Evolutionary conservation across 2,888 invertebrate species (phyloP).

Genomic region (Temnothorax ravouxi): DNA sequence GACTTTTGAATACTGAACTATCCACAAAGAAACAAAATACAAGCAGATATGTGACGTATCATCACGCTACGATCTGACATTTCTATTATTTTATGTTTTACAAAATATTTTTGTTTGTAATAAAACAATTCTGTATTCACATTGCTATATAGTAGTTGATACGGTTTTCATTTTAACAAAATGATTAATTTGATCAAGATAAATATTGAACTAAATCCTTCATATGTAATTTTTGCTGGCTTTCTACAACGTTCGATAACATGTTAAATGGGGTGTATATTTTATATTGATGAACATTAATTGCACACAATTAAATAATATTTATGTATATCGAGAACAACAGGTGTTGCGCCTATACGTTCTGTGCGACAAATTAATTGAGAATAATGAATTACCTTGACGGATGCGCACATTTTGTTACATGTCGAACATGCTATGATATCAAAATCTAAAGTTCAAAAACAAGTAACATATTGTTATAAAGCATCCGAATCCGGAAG

Average conservation of each 20-base stretch:
- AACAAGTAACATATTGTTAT: background rate
- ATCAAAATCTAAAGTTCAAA: constrained; percentile 8
- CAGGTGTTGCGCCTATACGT: constrained; percentile 46
- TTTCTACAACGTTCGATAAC: background rate
- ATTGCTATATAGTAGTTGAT: background rate
- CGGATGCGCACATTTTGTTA: constrained; percentile 23
- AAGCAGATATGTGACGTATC: background rate
- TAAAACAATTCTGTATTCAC: background rate
- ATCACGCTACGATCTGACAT: background rate
- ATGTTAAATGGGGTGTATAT: constrained; percentile 35
- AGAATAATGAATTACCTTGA: constrained; percentile 47
- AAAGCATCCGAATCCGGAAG: background rate
- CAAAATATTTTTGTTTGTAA: background rate
- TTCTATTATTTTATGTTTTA: background rate
- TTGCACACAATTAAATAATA: constrained; percentile 60
- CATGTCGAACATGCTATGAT: constrained; percentile 6
- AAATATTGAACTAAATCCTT: constrained; percentile 22
- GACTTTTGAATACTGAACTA: constrained; percentile 1
- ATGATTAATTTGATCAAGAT: background rate
- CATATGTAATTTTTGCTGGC: constrained; percentile 1
- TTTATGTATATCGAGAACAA: constrained; percentile 13
- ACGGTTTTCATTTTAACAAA: background rate
- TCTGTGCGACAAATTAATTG: constrained; percentile 58
- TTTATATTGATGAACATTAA: constrained; percentile 64
- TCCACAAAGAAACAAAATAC: background rate